These are phyloP conservation scores for Spodoptera picta DNA, from an alignment of 2,888 invertebrate genomes.

Conservation along the genomic window DNA sequence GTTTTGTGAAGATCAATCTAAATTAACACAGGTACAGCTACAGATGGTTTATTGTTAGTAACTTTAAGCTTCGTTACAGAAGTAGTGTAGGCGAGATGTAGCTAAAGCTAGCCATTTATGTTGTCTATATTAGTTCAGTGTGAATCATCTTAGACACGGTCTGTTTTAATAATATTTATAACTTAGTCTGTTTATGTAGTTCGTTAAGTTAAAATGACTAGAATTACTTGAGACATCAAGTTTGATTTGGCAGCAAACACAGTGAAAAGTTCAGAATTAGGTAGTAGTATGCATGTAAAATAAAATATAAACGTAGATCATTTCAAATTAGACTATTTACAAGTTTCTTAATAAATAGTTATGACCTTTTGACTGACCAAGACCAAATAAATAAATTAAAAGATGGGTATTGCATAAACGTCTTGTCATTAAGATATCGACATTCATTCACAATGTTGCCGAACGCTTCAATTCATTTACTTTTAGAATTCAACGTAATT, in stretches of 20 bases:
- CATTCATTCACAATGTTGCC: slow-evolving; percentile 24
- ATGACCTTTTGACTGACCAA: slow-evolving; percentile 1
- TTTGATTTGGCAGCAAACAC: neutral
- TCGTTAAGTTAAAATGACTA: neutral
- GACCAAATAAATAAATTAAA: slow-evolving; percentile 21
- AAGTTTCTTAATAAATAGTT: too few relatives aligned
- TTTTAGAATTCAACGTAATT: slow-evolving; percentile 37
- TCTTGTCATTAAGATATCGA: slow-evolving; percentile 9
- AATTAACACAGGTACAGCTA: neutral
- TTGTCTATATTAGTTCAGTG: slow-evolving; percentile 7
- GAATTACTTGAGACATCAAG: too few relatives aligned
- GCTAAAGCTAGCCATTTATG: slow-evolving; percentile 27
- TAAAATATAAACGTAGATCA: neutral
- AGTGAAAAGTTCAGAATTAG: neutral
- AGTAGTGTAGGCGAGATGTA: slow-evolving; percentile 34
- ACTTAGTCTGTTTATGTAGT: neutral
- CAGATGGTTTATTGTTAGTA: slow-evolving; percentile 3
- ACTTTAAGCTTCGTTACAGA: slow-evolving; percentile 13
- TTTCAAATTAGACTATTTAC: neutral
- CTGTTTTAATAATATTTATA: slow-evolving; percentile 5
- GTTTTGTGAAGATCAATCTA: neutral
- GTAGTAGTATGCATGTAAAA: neutral
- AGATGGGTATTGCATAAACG: slow-evolving; percentile 14
- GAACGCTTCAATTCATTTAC: slow-evolving; percentile 18
- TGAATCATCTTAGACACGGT: slow-evolving; percentile 28